Evolutionary conservation across 92 coral and sea anemone genomes (phyloP).

Genomic region (Palythoa heliodiscus): DNA sequence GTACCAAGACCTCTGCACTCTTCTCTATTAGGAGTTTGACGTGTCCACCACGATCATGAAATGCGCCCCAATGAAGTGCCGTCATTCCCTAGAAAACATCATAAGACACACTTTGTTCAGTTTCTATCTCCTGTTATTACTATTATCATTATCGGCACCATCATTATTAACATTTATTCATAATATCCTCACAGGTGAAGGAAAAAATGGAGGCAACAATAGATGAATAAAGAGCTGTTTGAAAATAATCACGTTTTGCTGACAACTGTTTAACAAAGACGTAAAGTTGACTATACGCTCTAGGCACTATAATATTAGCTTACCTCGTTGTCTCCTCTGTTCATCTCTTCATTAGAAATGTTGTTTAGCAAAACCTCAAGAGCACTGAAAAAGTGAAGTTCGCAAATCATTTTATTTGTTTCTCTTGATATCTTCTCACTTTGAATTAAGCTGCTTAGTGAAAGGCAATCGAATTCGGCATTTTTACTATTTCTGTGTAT

Average conservation of each 20-base stretch:
- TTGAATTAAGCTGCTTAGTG: no score
- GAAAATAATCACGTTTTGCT: background rate
- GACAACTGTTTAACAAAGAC: background rate
- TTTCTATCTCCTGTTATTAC: no score
- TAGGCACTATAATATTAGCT: background rate
- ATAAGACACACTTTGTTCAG: background rate
- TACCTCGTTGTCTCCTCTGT: slow-evolving; percentile 77
- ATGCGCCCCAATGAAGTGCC: slow-evolving; percentile 89
- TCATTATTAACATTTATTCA: no score
- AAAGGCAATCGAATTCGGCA: background rate
- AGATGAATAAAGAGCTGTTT: no score
- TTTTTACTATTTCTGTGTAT: no score
- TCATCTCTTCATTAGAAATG: slow-evolving; percentile 62
- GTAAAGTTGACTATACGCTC: background rate
- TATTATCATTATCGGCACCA: no score
- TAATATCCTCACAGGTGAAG: no score
- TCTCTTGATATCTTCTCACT: no score
- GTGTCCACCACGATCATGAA: slow-evolving; percentile 77
- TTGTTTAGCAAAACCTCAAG: slow-evolving; percentile 75
- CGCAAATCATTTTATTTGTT: background rate
- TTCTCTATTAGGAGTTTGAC: slow-evolving; percentile 64
- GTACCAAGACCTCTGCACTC: slow-evolving; percentile 74
- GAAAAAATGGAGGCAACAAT: no score
- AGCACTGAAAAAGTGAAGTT: slow-evolving; percentile 50
- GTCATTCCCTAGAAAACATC: slow-evolving; percentile 74